Evolutionary conservation across 2,797 vertebrate species (phyloP).

Genomic region (Parotocinclus haroldoi): DNA sequence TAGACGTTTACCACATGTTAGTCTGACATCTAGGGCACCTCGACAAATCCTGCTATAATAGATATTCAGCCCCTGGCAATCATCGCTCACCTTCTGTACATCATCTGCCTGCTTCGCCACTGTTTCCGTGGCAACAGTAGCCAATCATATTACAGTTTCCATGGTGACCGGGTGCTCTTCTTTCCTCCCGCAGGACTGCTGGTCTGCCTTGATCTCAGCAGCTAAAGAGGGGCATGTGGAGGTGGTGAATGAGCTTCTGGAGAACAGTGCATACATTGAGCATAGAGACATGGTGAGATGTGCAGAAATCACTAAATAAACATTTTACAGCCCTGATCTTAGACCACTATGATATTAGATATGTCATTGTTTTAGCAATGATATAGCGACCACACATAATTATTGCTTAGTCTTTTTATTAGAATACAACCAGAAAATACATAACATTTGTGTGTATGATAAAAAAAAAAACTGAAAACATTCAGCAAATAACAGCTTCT

Average conservation of each 20-base stretch:
- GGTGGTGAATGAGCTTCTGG: constrained; percentile 85
- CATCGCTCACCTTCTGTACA: background rate
- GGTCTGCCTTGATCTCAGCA: constrained; percentile 93
- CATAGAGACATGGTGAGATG: constrained; percentile 89
- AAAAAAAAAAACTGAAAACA: no score
- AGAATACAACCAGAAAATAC: no score
- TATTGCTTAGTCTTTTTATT: no score
- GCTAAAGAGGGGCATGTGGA: constrained; percentile 90
- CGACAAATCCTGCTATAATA: background rate
- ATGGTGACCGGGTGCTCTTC: constrained; percentile 52
- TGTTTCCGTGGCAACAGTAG: constrained; percentile 44
- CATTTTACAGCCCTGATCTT: no score
- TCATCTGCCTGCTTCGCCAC: constrained; percentile 14
- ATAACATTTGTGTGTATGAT: no score
- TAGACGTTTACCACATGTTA: background rate
- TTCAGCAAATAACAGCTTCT: no score
- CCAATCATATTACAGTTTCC: constrained; percentile 48
- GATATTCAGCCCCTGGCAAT: background rate
- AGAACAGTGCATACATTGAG: constrained; percentile 83
- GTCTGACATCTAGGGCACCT: background rate
- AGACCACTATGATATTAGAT: no score
- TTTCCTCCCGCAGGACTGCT: constrained; percentile 82
- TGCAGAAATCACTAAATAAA: no score
- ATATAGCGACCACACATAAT: no score
- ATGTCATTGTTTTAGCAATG: no score